A percentile compares a stretch with the other conserved stretches of the same genome.
Evolutionary conservation across 2,113 vertebrate species (phyloP).

Genomic region (Aegotheles bennettii): DNA sequence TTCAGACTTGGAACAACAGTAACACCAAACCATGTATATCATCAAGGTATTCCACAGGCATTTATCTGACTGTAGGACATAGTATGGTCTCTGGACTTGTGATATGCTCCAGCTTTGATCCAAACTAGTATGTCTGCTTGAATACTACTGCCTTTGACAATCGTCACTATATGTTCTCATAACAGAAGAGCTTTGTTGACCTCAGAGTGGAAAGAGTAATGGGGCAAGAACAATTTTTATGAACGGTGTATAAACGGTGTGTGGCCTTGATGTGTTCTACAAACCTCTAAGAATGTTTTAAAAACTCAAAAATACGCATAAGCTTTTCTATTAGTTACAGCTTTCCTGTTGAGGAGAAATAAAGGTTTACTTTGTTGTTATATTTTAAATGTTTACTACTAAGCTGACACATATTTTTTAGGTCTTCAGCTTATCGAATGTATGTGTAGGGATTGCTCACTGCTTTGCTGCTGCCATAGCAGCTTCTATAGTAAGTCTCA

Average conservation of each 20-base stretch:
- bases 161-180: not conserved
- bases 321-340: not conserved
- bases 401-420: not conserved
- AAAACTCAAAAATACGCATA: not conserved
- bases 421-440: not conserved
- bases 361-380: no score
- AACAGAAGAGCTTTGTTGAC: not conserved
- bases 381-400: not conserved
- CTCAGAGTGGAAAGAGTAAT: not conserved
- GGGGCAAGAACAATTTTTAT: not conserved
- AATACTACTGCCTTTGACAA: not conserved
- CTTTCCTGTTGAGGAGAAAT: not conserved
- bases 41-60: not conserved
- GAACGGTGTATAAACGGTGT: not conserved
- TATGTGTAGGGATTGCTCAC: not conserved
- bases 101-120: not conserved
- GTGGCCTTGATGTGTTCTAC: not conserved
- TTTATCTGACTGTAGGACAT: not conserved
- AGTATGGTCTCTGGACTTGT: not conserved
- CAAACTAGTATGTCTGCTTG: not conserved
- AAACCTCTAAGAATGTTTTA: not conserved
- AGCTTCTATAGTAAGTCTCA: not conserved
- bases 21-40: not conserved
- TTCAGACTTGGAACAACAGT: no score
- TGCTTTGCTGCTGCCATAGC: not conserved